A percentile compares a stretch with the other conserved stretches of the same genome.
Conservation (phyloP, 35 echinoderm and acorn worm genomes). For the Chiridota heheva region DNA sequence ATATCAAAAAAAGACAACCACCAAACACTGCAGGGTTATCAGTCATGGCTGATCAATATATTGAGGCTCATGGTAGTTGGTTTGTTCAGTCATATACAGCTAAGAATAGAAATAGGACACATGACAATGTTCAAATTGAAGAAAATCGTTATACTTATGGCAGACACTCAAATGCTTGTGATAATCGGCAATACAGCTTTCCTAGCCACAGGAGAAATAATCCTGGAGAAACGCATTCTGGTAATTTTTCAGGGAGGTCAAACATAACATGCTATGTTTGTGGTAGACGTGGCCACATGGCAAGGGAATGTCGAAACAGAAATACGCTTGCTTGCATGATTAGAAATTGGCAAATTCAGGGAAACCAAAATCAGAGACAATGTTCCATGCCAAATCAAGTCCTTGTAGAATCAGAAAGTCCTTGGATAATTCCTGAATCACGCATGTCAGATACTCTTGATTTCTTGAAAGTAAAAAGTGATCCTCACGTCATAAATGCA, state of each 20-base stretch:
- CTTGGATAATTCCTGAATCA: too few relatives aligned
- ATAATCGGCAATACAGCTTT: not conserved
- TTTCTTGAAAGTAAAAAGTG: not conserved
- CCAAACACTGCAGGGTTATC: not conserved
- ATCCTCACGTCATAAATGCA: not conserved
- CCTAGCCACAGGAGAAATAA: not conserved
- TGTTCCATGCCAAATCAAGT: not conserved
- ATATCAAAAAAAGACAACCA: slow-evolving; percentile 5
- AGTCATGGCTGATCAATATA: not conserved
- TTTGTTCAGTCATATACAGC: not conserved
- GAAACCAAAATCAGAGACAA: not conserved
- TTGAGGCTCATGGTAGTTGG: slow-evolving; percentile 30
- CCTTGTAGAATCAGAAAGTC: not conserved
- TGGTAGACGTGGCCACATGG: slow-evolving; percentile 22
- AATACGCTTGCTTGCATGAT: not conserved
- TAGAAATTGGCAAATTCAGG: not conserved
- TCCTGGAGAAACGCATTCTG: not conserved
- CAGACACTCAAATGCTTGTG: not conserved
- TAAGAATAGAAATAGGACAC: not conserved
- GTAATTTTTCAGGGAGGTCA: not conserved
- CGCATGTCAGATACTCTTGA: not conserved
- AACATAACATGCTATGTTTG: slow-evolving; percentile 44
- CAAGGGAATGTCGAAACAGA: slow-evolving; percentile 6
- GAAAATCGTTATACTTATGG: not conserved
- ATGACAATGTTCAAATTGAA: not conserved